A percentile compares a stretch with the other conserved stretches of the same genome.
phyloP scores from a whole-genome alignment of 2,113 vertebrate genomes.

The Pygoscelis antarcticus region DNA sequence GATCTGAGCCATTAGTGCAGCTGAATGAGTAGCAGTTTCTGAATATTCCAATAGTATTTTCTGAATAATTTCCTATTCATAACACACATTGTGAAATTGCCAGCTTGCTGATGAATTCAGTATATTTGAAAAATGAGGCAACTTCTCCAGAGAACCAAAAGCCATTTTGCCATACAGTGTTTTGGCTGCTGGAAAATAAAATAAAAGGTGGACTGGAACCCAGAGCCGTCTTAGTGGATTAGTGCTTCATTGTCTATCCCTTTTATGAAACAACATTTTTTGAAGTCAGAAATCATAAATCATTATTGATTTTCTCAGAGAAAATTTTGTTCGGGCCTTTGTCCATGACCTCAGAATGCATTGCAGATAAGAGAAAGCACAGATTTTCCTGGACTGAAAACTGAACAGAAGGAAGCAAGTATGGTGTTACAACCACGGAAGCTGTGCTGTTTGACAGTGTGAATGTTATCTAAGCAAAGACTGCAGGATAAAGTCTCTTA shows the following conservation, averaged over 20 bases:
- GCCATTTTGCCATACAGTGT: neutral
- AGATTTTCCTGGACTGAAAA: neutral
- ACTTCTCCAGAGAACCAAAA: neutral
- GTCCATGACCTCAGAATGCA: conserved; percentile 14
- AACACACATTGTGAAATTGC: neutral
- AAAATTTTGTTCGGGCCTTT: conserved; percentile 24
- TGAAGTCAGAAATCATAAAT: conserved; percentile 42
- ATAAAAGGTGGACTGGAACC: conserved; percentile 13
- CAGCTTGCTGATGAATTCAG: neutral
- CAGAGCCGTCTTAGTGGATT: neutral
- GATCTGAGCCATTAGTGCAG: neutral
- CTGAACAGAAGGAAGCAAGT: neutral
- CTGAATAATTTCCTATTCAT: neutral
- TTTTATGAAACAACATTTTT: conserved; percentile 49
- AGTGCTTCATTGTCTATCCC: conserved; percentile 31
- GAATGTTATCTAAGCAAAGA: neutral
- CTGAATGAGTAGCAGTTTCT: conserved; percentile 18
- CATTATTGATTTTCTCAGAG: conserved; percentile 54
- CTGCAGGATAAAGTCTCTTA: neutral
- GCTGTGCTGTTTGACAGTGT: neutral
- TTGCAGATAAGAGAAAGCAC: conserved; percentile 23
- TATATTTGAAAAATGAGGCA: conserved; percentile 9
- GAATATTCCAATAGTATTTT: conserved; percentile 34
- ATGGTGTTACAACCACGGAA: neutral
- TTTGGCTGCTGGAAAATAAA: neutral